A percentile compares a stretch with the other conserved stretches of the same genome.
Evolutionary conservation across 2,113 vertebrate species (phyloP).

Genomic region (Mus spicilegus): DNA sequence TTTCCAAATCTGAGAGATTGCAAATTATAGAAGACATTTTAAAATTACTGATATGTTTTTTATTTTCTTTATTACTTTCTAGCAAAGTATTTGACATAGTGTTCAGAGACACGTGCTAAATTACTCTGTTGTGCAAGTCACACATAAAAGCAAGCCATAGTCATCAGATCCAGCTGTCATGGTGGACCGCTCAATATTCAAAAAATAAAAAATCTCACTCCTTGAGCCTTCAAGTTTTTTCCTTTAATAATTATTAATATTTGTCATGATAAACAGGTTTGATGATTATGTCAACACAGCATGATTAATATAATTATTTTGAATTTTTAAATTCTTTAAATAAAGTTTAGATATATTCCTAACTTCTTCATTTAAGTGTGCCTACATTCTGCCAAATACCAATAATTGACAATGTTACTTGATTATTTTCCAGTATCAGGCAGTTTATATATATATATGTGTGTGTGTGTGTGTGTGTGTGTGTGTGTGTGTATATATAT

Average conservation of each 20-base stretch:
- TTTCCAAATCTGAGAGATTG: not conserved
- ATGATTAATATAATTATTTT: not conserved
- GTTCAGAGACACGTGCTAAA: conserved; percentile 27
- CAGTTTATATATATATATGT: not conserved
- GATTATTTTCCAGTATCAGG: not conserved
- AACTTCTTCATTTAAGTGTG: not conserved
- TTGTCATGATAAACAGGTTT: not conserved
- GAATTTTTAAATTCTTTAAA: not conserved
- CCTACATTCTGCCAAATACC: not conserved
- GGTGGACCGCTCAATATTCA: not conserved
- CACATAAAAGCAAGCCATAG: not conserved
- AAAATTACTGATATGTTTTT: not conserved
- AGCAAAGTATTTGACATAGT: conserved; percentile 10
- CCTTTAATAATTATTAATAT: conserved; percentile 2
- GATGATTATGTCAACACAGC: not conserved
- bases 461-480: no score
- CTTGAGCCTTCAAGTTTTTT: conserved; percentile 53
- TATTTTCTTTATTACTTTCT: conserved; percentile 42
- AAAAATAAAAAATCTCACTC: conserved; percentile 58
- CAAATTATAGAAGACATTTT: not conserved
- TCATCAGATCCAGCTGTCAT: not conserved
- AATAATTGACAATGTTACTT: not conserved
- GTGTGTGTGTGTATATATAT: no score
- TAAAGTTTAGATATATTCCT: not conserved
- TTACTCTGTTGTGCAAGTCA: conserved; percentile 1